Evolutionary conservation across 2,888 invertebrate species (phyloP), one percentile per base, ranked within the genome.

Genomic region (Calliphora vomitoria): DNA sequence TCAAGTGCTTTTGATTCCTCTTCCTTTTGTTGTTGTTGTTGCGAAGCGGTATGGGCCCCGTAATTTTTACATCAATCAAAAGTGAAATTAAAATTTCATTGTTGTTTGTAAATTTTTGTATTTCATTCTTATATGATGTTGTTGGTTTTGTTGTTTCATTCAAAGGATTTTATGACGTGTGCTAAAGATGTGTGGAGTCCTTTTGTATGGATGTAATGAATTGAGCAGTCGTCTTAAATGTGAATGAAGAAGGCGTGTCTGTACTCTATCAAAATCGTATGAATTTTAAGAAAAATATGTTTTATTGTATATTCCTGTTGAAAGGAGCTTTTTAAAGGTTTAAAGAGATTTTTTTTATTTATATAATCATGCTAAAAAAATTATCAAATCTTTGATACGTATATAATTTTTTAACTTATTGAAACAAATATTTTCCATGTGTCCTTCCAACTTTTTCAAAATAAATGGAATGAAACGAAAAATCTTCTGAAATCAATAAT

Each of bases 31-130:
- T 84, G 62, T 60, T 68, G 55, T 83, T 81, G 88, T 88, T 90
- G 90, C 81, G 71, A 80, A 82, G 66, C 25, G 68, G 66, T 81
- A 69, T 80, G 87, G 79, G 75, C 68, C 82, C 82, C 69, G 76
- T 87, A 66, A 87, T 74, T 81, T 83, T 89, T 89, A 86, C 90
- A 91, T 91, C 91, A 91, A 92, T 92, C 91, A 91, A 91, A 87
- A 90, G 90, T 91, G 90, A 90, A 92, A 92, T 92, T 91, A 92
- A 92, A 92, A 91, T 90, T 90, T 90, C 89, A 92, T 86, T 87
- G 87, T 88, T 88, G 85, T 88, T 85, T 80, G 76, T 62, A 8
- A 41, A n/a, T 50, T 58, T 50, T 69, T 25, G 20, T 10, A 38
- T 74, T 80, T 75, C 41, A 31, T 47, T 53, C 31, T 31, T 31